These are phyloP conservation scores for Arbacia lixula DNA, from an alignment of 53 echinoderm and acorn worm species.

Conservation along the genomic window DNA sequence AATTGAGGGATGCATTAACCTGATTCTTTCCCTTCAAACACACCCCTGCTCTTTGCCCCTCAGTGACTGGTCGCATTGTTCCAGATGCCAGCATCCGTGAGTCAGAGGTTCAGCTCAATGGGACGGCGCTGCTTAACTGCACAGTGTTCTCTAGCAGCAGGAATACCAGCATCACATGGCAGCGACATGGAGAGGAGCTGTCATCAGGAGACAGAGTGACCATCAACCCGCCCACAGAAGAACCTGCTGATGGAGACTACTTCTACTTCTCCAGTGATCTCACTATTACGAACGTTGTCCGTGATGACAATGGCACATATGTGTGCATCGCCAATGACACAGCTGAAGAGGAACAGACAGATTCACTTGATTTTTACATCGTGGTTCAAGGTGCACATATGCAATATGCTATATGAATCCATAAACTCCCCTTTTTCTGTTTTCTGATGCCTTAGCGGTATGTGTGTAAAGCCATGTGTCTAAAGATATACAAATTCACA, in stretches of 20 bases:
- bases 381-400: conserved; percentile 3
- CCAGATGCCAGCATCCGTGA: neutral
- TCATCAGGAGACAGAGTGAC: too few species aligned
- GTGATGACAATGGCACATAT: neutral
- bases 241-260: too few species aligned
- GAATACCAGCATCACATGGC: neutral
- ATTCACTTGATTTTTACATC: neutral
- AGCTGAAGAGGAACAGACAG: neutral
- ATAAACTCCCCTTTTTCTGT: too few species aligned
- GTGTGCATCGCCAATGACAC: neutral
- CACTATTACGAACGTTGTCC: neutral
- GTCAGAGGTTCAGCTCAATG: neutral
- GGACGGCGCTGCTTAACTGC: conserved; percentile 14
- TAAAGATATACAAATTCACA: too few species aligned
- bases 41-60: too few species aligned
- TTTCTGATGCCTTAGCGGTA: too few species aligned
- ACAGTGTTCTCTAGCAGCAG: conserved; percentile 19
- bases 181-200: neutral
- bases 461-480: too few species aligned
- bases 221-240: too few species aligned
- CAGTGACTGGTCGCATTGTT: neutral
- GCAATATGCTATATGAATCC: too few species aligned
- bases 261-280: neutral
- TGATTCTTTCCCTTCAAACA: too few species aligned
- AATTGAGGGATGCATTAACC: too few species aligned